A percentile compares a stretch with the other conserved stretches of the same genome.
phyloP scores from a whole-genome alignment of 1,140 invertebrate species.

The Fopius arisanus region DNA sequence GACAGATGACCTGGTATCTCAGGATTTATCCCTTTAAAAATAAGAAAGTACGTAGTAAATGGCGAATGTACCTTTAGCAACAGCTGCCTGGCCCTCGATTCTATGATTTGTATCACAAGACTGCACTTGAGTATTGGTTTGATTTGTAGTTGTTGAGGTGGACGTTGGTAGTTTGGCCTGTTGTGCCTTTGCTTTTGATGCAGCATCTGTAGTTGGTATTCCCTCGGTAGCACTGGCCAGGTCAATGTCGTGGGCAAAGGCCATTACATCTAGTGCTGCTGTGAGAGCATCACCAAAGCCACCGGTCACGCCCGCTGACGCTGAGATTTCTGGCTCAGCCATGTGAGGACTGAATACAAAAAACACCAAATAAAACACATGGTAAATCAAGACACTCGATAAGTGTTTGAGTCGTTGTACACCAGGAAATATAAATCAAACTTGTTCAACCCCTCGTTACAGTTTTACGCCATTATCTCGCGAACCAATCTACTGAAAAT shows the following conservation, averaged over 20 bases:
- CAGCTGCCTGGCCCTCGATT: not conserved
- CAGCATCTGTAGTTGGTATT: constrained; percentile 44
- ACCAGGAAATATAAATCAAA: too few relatives aligned
- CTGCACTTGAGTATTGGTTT: not conserved
- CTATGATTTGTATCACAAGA: constrained; percentile 34
- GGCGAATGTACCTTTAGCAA: not conserved
- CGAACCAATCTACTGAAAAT: too few relatives aligned
- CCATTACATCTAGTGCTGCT: constrained; percentile 82
- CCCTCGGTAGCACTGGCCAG: constrained; percentile 54
- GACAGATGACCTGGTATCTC: too few relatives aligned
- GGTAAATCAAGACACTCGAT: not conserved
- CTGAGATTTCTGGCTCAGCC: constrained; percentile 46
- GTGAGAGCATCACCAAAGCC: constrained; percentile 73
- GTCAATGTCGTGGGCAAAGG: constrained; percentile 77
- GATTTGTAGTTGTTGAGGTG: constrained; percentile 21
- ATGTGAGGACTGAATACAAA: constrained; percentile 44
- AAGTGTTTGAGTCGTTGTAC: too few relatives aligned
- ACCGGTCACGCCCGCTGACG: constrained; percentile 46
- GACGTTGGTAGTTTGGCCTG: constrained; percentile 22
- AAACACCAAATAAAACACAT: constrained; percentile 9
- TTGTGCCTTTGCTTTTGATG: constrained; percentile 42
- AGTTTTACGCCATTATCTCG: too few relatives aligned
- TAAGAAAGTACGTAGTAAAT: too few relatives aligned
- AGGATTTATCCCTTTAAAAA: too few relatives aligned
- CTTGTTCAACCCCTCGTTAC: too few relatives aligned